These are phyloP conservation scores for Toxostoma redivivum DNA, from an alignment of 2,113 vertebrate species.

Conservation along the genomic window DNA sequence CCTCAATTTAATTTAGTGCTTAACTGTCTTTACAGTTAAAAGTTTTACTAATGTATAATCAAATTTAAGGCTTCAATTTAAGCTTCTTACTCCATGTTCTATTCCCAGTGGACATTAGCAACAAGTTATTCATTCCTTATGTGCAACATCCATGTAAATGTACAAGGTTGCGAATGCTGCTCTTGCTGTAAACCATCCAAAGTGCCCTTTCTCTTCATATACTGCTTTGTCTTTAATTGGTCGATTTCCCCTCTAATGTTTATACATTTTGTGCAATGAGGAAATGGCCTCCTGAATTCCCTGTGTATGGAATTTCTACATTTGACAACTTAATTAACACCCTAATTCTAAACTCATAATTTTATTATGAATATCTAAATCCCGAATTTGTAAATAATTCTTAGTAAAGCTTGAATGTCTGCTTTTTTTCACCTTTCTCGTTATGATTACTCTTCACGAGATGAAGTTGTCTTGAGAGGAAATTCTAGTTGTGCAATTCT, in stretches of 20 bases:
- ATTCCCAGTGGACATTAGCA: background rate
- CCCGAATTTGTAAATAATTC: background rate
- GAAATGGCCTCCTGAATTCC: background rate
- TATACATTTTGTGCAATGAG: background rate
- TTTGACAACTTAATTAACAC: background rate
- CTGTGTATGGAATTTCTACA: background rate
- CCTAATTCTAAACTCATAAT: background rate
- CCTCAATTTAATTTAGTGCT: background rate
- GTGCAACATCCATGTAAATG: background rate
- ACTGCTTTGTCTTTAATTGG: background rate
- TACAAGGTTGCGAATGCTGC: background rate
- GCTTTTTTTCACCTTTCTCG: background rate
- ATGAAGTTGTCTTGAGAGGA: background rate
- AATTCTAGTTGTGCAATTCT: background rate
- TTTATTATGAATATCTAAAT: background rate
- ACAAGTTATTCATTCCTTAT: background rate
- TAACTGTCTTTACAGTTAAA: background rate
- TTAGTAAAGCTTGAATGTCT: background rate
- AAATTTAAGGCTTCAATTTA: background rate
- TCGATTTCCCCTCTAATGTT: background rate
- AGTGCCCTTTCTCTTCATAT: background rate
- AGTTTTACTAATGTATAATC: background rate
- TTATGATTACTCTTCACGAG: background rate
- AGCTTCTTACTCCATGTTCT: constrained; percentile 1
- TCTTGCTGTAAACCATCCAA: background rate